A percentile compares a stretch with the other conserved stretches of the same genome.
Conservation (phyloP, 2,888 invertebrate species). For the Eucriotettix oculatus region DNA sequence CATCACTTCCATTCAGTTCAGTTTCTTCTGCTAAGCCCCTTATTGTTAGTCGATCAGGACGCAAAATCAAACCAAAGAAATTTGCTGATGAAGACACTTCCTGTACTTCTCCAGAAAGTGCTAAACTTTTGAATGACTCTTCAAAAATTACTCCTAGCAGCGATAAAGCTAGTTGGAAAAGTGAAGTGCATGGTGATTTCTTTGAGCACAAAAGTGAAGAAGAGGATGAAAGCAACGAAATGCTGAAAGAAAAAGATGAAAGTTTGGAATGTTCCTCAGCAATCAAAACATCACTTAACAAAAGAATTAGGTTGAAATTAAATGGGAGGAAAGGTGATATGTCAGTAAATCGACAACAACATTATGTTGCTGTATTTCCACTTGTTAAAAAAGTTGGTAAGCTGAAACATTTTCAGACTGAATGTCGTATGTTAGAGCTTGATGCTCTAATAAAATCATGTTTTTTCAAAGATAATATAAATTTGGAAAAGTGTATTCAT, state of each 20-base stretch:
- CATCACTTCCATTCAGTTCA: no score
- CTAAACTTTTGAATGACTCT: background rate
- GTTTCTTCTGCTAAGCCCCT: constrained; percentile 25
- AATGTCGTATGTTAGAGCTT: constrained; percentile 44
- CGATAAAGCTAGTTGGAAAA: background rate
- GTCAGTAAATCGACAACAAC: constrained; percentile 22
- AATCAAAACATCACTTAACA: no score
- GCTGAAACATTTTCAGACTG: constrained; percentile 39
- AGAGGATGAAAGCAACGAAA: no score
- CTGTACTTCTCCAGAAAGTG: background rate
- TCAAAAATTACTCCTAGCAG: background rate
- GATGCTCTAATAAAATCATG: constrained; percentile 50
- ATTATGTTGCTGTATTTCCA: constrained; percentile 25
- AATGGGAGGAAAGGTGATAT: constrained; percentile 15
- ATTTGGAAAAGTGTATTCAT: constrained; percentile 53
- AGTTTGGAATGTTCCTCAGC: no score
- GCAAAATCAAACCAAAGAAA: constrained; percentile 51
- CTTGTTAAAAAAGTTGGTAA: constrained; percentile 39
- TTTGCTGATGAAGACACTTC: constrained; percentile 20
- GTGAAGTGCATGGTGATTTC: no score
- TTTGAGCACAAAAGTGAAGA: no score
- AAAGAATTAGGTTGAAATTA: background rate
- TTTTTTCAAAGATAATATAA: constrained; percentile 48
- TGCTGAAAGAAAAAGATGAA: no score
- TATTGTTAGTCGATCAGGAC: constrained; percentile 49